phyloP scores from a whole-genome alignment of 1,140 invertebrate genomes.

The Nasonia giraulti region DNA sequence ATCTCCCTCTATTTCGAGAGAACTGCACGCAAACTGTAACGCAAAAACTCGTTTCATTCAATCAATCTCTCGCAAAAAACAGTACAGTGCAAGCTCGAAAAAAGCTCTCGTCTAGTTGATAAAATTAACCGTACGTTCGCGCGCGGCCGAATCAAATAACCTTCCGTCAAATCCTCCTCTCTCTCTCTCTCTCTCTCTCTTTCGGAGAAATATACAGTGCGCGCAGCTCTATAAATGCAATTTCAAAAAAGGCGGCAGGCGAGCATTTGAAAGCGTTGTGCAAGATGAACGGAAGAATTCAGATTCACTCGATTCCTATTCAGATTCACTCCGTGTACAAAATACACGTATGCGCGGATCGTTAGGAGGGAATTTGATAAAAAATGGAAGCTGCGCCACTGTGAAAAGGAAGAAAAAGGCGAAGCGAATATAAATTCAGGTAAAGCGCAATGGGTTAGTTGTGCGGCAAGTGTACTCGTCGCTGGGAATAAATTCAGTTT shows the following conservation, averaged over 20 bases:
- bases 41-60: background rate
- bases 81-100: background rate
- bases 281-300: background rate
- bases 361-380: constrained; percentile 3
- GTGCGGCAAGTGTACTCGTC: background rate
- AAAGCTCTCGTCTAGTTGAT: background rate
- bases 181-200: too few relatives aligned
- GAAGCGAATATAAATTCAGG: constrained; percentile 3
- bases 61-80: background rate
- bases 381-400: background rate
- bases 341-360: background rate
- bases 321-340: background rate
- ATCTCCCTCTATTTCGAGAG: too few relatives aligned
- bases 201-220: background rate
- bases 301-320: background rate
- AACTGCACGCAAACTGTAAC: too few relatives aligned
- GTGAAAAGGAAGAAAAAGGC: background rate
- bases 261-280: background rate
- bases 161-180: background rate
- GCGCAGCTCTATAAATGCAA: background rate
- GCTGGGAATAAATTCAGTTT: background rate
- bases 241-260: background rate
- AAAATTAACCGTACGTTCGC: background rate
- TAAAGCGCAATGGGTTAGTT: background rate
- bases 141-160: background rate